Percentiles rank a stretch among this genome's conserved stretches.
These are phyloP conservation scores for Carposina sasakii DNA, from an alignment of 1,140 invertebrate species.

Conservation along the genomic window DNA sequence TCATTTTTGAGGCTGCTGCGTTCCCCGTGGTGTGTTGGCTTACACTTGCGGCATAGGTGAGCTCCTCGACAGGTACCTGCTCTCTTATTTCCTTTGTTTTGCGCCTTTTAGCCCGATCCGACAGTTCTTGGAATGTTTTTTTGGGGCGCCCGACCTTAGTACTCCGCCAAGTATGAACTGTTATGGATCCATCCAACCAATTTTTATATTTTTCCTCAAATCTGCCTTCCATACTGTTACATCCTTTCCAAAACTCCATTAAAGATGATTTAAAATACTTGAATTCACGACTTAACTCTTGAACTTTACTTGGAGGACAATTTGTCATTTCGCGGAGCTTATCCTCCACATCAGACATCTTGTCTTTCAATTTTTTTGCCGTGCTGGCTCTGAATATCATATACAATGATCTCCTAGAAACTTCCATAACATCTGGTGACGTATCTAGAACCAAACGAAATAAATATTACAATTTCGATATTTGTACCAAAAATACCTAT, in stretches of 20 bases:
- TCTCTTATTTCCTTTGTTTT: conserved; percentile 31
- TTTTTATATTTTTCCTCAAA: conserved; percentile 9
- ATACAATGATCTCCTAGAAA: neutral
- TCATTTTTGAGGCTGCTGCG: conserved; percentile 6
- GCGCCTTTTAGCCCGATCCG: conserved; percentile 29
- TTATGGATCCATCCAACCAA: conserved; percentile 6
- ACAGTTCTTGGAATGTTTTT: conserved; percentile 21
- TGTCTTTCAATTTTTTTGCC: neutral
- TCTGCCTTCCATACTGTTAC: neutral
- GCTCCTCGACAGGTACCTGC: conserved; percentile 11
- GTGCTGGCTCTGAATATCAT: neutral
- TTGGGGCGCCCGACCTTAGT: conserved; percentile 17
- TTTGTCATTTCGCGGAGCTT: neutral
- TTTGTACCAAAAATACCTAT: neutral
- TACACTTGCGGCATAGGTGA: conserved; percentile 24
- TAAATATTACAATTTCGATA: neutral
- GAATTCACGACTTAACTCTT: neutral
- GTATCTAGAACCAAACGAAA: neutral
- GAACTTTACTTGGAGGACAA: neutral
- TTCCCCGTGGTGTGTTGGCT: conserved; percentile 9
- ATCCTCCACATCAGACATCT: neutral
- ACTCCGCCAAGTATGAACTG: neutral
- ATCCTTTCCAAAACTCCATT: neutral
- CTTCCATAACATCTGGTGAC: neutral
- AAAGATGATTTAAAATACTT: neutral